These are phyloP conservation scores for Diglossa brunneiventris DNA, from an alignment of 2,113 vertebrate genomes.

Conservation along the genomic window DNA sequence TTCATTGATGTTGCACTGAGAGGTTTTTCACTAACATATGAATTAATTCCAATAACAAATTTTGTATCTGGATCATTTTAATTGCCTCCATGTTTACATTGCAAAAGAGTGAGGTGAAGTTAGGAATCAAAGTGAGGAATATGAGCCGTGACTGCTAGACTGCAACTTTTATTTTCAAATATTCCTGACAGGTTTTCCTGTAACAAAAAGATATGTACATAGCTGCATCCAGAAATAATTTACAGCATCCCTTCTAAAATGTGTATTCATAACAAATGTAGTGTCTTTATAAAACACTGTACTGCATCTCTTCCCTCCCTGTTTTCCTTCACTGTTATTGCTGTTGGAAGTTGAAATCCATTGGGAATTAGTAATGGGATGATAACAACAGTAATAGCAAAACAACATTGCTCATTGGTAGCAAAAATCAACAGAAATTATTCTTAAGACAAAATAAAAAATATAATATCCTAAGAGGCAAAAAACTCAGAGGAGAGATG, in stretches of 20 bases:
- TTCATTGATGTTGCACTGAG: not conserved
- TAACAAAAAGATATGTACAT: not conserved
- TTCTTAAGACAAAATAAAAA: not conserved
- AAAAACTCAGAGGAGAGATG: not conserved
- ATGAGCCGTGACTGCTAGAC: not conserved
- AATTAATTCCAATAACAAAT: not conserved
- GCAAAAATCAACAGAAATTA: not conserved
- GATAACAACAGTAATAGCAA: not conserved
- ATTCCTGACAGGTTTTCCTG: not conserved
- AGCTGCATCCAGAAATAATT: not conserved
- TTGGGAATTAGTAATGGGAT: not conserved
- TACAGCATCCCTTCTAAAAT: not conserved
- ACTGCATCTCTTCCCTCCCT: not conserved
- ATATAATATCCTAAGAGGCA: not conserved
- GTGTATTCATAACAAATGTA: not conserved
- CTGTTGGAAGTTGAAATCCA: not conserved
- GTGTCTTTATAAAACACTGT: not conserved
- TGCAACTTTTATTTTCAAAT: not conserved
- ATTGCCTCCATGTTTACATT: not conserved
- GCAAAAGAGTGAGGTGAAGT: not conserved
- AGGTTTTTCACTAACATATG: not conserved
- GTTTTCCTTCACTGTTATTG: not conserved
- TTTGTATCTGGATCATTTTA: not conserved
- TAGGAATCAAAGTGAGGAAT: not conserved
- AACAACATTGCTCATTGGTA: not conserved